Base-by-base conservation (phyloP, 1,140 invertebrate species). In the Drosophila ficusphila region DNA sequence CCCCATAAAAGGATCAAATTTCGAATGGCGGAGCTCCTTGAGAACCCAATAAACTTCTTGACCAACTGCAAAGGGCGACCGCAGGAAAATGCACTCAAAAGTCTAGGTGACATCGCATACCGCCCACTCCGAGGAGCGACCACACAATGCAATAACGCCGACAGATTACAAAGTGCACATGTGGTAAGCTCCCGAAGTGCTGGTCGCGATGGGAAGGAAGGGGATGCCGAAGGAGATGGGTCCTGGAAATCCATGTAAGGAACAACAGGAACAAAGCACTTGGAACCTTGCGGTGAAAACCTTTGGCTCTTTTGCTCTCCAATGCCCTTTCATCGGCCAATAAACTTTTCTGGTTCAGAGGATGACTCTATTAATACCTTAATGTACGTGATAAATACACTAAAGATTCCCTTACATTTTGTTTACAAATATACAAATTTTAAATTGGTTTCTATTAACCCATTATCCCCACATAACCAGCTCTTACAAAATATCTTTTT, bases 141-240 rank as follows among this genome's bases (percentile, higher is more conserved):
- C 60, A 58, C 76, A 58, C 81, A 86, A 85, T 81, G 79, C 81
- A 86, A 86, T 86, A 86, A 86, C 81, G 83, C 82, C 78, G 82
- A 71, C 82, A 88, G 82, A 89, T 88, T 88, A 88, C 83, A 88
- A 88, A 89, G 83, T 88, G 82, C 82, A 88, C 82, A 88, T 88
- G 82, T 61, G 82, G 82, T 88, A 77, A 81, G 82, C 83, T 83
- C 67, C 70, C 61, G 77, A 58, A 88, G 78, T 70, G 75, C 74
- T 82, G 75, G 78, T 53, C 62, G 38, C 29, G 23, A 54, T 44
- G 31, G 58, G 67, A 44, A 68, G 67, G 47, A 68, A 67, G 56
- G 56, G 57, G 54, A 44, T 49, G 31, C 29, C 61, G 21, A 21
- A 19, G 39, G 61, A 56, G 16, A 65, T 54, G 61, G 60, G 56